Evolutionary conservation across 2,888 invertebrate genomes (phyloP).

Genomic region (Zygogramma bicolorata): DNA sequence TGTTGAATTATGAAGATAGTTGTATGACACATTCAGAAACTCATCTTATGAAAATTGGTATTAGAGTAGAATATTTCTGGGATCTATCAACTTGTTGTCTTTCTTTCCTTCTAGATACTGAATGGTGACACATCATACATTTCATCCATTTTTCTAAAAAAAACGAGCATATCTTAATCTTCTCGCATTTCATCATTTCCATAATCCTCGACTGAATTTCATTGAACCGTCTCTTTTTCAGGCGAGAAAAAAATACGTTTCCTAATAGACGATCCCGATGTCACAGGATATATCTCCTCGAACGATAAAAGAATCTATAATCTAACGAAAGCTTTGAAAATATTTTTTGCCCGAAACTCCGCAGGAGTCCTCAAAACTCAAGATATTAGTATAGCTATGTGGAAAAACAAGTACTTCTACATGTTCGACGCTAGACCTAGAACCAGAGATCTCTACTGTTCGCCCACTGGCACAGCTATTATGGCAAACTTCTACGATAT

Average conservation of each 20-base stretch:
- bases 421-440: conserved; percentile 75
- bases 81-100: too few species aligned
- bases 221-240: conserved; percentile 39
- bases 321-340: conserved; percentile 70
- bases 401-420: conserved; percentile 73
- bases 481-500: conserved; percentile 71
- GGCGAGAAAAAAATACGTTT: conserved; percentile 65
- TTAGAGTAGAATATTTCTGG: too few species aligned
- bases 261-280: conserved; percentile 60
- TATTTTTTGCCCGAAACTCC: conserved; percentile 70
- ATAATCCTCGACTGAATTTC: too few species aligned
- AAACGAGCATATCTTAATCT: too few species aligned
- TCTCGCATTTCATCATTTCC: too few species aligned
- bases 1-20: too few species aligned
- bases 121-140: too few species aligned
- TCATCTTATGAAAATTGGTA: too few species aligned
- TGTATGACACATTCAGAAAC: too few species aligned
- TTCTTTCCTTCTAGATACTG: too few species aligned
- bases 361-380: conserved; percentile 68
- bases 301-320: conserved; percentile 62
- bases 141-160: too few species aligned
- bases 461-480: conserved; percentile 70
- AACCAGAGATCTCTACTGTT: conserved; percentile 69
- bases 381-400: conserved; percentile 68
- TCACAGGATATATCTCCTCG: conserved; percentile 62